Conservation (phyloP, 2,113 vertebrate species). For the Phaetusa simplex region DNA sequence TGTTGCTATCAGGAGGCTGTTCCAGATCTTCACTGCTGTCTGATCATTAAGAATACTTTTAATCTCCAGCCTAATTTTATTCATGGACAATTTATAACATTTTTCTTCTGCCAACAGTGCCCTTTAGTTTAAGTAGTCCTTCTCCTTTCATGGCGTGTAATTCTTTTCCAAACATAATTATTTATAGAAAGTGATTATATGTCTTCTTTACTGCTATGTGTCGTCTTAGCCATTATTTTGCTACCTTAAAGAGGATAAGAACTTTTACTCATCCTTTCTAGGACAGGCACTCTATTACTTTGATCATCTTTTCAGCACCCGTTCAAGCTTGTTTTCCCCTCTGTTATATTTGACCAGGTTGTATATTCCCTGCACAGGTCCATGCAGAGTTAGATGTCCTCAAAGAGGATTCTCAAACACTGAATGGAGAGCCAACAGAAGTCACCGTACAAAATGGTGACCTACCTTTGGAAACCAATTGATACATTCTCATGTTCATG, state of each 20-base stretch:
- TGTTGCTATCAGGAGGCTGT: not conserved
- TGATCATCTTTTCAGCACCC: not conserved
- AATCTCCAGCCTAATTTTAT: slow-evolving; percentile 28
- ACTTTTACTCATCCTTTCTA: not conserved
- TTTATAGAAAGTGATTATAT: slow-evolving; percentile 6
- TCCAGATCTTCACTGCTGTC: not conserved
- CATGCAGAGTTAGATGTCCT: not conserved
- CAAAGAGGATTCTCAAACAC: not conserved
- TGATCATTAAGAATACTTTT: slow-evolving; percentile 32
- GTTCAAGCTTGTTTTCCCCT: not conserved
- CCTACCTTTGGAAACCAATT: not conserved
- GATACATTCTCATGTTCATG: not conserved
- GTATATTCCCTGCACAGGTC: not conserved
- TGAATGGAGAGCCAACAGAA: not conserved
- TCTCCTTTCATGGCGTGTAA: not conserved
- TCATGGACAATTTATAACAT: slow-evolving; percentile 25
- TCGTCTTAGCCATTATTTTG: not conserved
- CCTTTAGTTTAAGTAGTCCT: slow-evolving; percentile 31
- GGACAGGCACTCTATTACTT: not conserved
- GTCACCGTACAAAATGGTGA: not conserved
- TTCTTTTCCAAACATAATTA: slow-evolving; percentile 36
- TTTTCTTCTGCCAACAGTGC: slow-evolving; percentile 36
- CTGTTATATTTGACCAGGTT: not conserved
- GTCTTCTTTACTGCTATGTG: not conserved
- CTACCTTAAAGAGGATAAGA: not conserved